Conservation (phyloP, 2,888 invertebrate species). For the Athripsodes cinereus region DNA sequence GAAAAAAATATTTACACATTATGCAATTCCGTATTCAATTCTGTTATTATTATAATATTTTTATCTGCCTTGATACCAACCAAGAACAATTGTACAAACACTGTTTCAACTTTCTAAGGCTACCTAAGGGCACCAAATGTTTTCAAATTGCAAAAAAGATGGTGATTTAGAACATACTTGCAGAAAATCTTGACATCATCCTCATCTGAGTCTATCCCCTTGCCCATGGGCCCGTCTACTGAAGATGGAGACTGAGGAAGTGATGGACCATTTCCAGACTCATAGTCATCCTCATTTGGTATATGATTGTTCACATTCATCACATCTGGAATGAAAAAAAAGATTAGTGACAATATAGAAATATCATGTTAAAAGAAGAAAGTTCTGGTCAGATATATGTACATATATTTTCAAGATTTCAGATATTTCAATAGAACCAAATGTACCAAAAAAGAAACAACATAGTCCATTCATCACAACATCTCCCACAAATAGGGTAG, state of each 20-base stretch:
- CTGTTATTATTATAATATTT: no score
- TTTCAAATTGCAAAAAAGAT: not conserved
- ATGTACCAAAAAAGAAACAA: no score
- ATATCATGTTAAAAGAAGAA: not conserved
- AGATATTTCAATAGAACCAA: no score
- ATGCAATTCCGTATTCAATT: not conserved
- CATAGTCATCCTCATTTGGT: conserved; percentile 80
- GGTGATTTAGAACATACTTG: conserved; percentile 36
- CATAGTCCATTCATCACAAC: no score
- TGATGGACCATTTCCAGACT: conserved; percentile 94
- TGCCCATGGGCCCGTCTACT: conserved; percentile 70
- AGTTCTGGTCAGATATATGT: not conserved
- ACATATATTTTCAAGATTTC: no score
- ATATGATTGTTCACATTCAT: conserved; percentile 40
- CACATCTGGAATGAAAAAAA: not conserved
- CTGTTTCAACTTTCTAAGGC: no score
- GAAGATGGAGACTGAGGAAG: conserved; percentile 91
- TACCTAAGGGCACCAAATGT: no score
- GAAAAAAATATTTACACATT: conserved; percentile 14
- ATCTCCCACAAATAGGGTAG: no score
- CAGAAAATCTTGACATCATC: conserved; percentile 64
- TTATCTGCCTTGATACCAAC: no score
- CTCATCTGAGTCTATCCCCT: conserved; percentile 77
- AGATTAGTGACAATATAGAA: conserved; percentile 3
- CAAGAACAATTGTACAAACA: no score